Evolutionary conservation across 2,888 invertebrate genomes (phyloP), one percentile per base, ranked within the genome.

Genomic region (Muschampia plurimacula): DNA sequence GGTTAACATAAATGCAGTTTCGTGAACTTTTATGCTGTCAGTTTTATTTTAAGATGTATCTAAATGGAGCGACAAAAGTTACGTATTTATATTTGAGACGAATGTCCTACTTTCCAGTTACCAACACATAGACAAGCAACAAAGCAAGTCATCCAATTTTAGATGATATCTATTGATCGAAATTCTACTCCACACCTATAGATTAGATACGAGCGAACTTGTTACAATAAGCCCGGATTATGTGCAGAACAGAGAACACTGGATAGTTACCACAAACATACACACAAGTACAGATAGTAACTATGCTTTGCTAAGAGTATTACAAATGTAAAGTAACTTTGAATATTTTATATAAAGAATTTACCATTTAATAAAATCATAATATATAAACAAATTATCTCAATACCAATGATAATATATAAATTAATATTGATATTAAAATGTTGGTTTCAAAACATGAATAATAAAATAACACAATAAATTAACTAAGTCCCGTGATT

Each of bases 151-250:
- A 60, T 74, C 73, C 75, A 75, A 77, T 77, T 80, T 77, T 75
- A 77, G 76, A 77, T 75, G 70, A 60, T 69, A 72, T 63, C 75
- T 80, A 80, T 80, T 77, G 79, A 80, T 79, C 79, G 71, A 73
- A 74, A 72, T 70, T 66, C 74, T 60, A 57, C 66, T 74, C 64
- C 67, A 74, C 62, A 36, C 72, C 71, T 67, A 67, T 67, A 77
- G 81, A 81, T 81, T 78, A 81, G 80, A 81, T 81, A 80, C 73
- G 74, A 74, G 74, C 77, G 64, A 12, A 71, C 36, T 71, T 66
- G 66, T 77, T 77, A 77, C 77, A 74, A 73, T 77, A 74, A 71
- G 66, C 72, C 66, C 67, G 72, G 65, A 74, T 62, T 71, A 64
- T 57, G 55, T 74, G 69, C 57, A 74, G 67, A 67, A 67, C 64